A percentile compares a stretch with the other conserved stretches of the same genome.
These are phyloP conservation scores for Periplaneta americana DNA, from an alignment of 1,140 invertebrate genomes.

Conservation along the genomic window DNA sequence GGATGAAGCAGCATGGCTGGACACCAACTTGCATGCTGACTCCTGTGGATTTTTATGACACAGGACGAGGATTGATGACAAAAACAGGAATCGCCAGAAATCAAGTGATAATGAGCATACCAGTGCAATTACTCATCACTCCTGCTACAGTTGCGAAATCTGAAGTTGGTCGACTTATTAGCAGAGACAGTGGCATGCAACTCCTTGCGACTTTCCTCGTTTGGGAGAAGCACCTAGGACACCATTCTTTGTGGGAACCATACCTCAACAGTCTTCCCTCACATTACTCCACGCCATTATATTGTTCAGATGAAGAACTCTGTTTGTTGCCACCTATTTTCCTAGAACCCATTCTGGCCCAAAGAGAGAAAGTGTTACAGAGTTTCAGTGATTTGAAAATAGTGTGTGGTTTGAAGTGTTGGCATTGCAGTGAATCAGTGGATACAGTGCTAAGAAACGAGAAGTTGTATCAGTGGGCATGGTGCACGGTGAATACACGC, in stretches of 20 bases:
- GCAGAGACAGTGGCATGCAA: conserved; percentile 3
- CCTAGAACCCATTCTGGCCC: conserved; percentile 19
- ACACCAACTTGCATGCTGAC: conserved; percentile 36
- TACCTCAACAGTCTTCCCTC: conserved; percentile 56
- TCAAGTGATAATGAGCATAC: conserved; percentile 50
- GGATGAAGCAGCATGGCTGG: conserved; percentile 40
- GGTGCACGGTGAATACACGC: conserved; percentile 71
- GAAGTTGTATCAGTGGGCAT: conserved; percentile 51
- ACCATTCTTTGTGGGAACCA: conserved; percentile 36
- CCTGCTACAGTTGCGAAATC: conserved; percentile 40
- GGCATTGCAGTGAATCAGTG: conserved; percentile 37
- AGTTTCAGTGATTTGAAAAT: conserved; percentile 27
- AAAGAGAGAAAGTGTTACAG: conserved; percentile 24
- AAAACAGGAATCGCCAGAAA: conserved; percentile 41
- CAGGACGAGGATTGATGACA: conserved; percentile 54
- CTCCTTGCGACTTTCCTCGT: conserved; percentile 54
- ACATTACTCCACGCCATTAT: conserved; percentile 45
- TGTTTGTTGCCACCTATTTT: conserved; percentile 29
- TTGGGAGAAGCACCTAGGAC: conserved; percentile 40
- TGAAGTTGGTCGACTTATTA: conserved; percentile 40
- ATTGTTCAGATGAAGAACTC: conserved; percentile 38
- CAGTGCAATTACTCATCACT: conserved; percentile 51
- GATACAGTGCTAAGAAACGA: conserved; percentile 37
- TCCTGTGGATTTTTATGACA: conserved; percentile 42
- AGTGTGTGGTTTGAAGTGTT: conserved; percentile 33